A percentile compares a stretch with the other conserved stretches of the same genome.
Conservation (phyloP, 2,797 vertebrate species). For the Gila robusta region DNA sequence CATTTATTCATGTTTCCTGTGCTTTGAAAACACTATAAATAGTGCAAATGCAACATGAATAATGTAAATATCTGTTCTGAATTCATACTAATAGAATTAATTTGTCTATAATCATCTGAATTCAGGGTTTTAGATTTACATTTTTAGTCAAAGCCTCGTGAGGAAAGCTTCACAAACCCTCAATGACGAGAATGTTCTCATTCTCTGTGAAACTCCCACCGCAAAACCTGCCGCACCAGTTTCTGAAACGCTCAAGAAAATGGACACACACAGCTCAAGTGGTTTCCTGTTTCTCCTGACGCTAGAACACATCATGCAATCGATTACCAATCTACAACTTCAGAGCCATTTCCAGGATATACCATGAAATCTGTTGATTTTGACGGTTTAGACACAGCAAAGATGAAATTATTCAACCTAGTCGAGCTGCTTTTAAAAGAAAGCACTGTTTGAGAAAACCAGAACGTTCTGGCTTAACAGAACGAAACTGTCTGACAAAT, state of each 20-base stretch:
- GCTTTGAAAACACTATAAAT: not conserved
- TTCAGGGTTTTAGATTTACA: not conserved
- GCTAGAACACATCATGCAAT: not conserved
- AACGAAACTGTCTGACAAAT: not conserved
- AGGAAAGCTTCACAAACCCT: not conserved
- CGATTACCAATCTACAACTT: slow-evolving; percentile 46
- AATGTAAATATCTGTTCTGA: not conserved
- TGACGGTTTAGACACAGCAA: not conserved
- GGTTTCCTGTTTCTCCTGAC: slow-evolving; percentile 57
- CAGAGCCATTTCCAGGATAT: not conserved
- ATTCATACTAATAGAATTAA: not conserved
- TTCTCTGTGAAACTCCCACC: slow-evolving; percentile 56
- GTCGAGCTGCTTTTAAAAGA: not conserved
- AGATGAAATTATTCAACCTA: not conserved
- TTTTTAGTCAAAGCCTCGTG: not conserved
- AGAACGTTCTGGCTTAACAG: not conserved
- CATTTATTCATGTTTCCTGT: not conserved
- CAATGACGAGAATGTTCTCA: not conserved
- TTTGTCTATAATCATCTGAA: not conserved
- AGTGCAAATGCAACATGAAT: not conserved
- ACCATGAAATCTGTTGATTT: not conserved
- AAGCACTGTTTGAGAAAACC: not conserved
- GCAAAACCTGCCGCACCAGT: slow-evolving; percentile 76
- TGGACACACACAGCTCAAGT: not conserved
- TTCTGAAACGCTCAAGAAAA: slow-evolving; percentile 50